phyloP scores from a whole-genome alignment of 2,113 vertebrate genomes.

The Macroglossus sobrinus region DNA sequence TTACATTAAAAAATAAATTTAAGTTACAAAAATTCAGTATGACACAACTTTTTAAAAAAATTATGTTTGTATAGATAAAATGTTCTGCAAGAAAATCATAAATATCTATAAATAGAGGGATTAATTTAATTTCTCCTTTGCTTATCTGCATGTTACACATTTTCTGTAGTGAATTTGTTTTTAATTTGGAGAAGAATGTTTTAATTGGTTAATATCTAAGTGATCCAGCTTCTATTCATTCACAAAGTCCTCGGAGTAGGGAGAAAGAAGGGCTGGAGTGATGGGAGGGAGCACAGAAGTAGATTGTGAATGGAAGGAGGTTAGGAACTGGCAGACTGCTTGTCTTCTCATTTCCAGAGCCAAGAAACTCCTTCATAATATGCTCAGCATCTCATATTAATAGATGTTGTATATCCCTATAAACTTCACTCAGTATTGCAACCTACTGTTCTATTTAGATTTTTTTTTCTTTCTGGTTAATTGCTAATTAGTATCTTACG shows the following conservation, averaged over 20 bases:
- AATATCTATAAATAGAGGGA: neutral
- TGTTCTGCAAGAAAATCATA: neutral
- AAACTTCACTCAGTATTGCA: neutral
- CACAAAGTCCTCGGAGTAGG: neutral
- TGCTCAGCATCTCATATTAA: neutral
- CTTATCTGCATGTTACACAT: neutral
- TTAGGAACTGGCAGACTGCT: neutral
- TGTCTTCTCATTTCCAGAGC: neutral
- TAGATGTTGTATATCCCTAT: neutral
- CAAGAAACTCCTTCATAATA: neutral
- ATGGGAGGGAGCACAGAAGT: too few relatives aligned
- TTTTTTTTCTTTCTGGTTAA: neutral
- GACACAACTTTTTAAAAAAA: neutral
- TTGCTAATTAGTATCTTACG: neutral
- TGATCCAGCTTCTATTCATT: too few relatives aligned
- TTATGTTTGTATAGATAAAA: neutral
- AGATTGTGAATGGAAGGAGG: neutral
- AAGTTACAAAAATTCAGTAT: neutral
- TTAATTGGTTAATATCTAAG: neutral
- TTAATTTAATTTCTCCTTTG: neutral
- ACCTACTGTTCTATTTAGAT: neutral
- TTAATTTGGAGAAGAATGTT: neutral
- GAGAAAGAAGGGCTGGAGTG: neutral
- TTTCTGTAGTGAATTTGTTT: neutral
- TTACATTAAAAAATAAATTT: neutral